Evolutionary conservation across 2,797 vertebrate genomes (phyloP).

Genomic region (Orientallactaga sibirica): DNA sequence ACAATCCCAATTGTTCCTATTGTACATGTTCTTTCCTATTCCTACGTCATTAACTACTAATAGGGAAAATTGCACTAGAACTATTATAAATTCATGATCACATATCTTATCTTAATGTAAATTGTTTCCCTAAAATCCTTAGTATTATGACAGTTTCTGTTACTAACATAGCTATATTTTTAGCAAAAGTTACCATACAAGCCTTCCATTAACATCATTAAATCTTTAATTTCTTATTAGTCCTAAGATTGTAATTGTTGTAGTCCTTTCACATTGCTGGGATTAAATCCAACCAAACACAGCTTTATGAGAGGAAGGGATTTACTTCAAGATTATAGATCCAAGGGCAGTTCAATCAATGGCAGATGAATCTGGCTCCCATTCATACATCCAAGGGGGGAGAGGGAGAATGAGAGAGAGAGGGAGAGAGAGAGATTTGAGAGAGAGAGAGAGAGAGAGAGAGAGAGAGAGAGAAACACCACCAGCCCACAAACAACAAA

Average conservation of each 20-base stretch:
- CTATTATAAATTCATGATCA: neutral
- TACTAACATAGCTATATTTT: neutral
- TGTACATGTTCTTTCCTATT: neutral
- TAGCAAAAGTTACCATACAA: neutral
- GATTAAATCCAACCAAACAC: too few relatives aligned
- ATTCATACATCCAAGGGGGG: too few relatives aligned
- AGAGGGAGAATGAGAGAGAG: too few relatives aligned
- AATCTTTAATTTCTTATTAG: neutral
- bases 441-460: too few relatives aligned
- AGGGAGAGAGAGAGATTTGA: too few relatives aligned
- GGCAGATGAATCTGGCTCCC: too few relatives aligned
- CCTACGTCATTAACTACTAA: neutral
- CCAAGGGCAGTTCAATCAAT: too few relatives aligned
- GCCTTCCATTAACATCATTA: neutral
- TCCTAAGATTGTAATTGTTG: neutral
- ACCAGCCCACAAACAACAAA: too few relatives aligned
- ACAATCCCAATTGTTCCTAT: neutral
- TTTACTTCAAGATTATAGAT: too few relatives aligned
- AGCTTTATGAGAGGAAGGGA: too few relatives aligned
- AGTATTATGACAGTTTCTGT: neutral
- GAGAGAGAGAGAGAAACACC: too few relatives aligned
- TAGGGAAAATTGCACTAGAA: neutral
- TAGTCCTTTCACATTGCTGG: too few relatives aligned
- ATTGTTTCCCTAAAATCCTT: neutral
- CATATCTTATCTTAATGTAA: neutral